Evolutionary conservation across 2,888 invertebrate genomes (phyloP).

Genomic region (Xestoiulus laeticollis): DNA sequence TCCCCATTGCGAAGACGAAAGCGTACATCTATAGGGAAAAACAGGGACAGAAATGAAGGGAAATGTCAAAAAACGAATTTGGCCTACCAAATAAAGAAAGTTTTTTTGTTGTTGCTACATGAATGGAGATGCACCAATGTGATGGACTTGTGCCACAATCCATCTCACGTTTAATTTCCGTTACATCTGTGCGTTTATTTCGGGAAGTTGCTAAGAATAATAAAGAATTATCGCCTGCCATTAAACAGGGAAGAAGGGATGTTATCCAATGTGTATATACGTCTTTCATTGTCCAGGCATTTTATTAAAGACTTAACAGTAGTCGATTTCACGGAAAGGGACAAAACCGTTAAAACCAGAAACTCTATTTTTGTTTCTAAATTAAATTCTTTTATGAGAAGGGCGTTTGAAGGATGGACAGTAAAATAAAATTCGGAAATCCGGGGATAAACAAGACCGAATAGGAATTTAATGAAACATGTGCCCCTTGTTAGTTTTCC

Average conservation of each 20-base stretch:
- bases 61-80: neutral
- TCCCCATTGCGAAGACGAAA: neutral
- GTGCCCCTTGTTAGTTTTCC: too few species aligned
- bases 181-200: neutral
- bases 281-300: neutral
- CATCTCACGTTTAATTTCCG: constrained; percentile 4
- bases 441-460: too few species aligned
- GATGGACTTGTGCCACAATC: neutral
- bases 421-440: neutral
- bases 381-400: neutral
- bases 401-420: neutral
- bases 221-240: neutral
- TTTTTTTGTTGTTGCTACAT: neutral
- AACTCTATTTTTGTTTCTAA: neutral
- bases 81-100: neutral
- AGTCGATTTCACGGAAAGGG: neutral
- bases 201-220: neutral
- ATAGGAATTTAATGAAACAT: too few species aligned
- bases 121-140: neutral
- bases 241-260: neutral
- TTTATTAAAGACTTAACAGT: neutral
- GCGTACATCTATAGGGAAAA: neutral
- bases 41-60: neutral
- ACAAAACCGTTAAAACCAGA: neutral
- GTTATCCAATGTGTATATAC: neutral